Conservation (phyloP, 2,113 vertebrate genomes). For the Paralichthys olivaceus region DNA sequence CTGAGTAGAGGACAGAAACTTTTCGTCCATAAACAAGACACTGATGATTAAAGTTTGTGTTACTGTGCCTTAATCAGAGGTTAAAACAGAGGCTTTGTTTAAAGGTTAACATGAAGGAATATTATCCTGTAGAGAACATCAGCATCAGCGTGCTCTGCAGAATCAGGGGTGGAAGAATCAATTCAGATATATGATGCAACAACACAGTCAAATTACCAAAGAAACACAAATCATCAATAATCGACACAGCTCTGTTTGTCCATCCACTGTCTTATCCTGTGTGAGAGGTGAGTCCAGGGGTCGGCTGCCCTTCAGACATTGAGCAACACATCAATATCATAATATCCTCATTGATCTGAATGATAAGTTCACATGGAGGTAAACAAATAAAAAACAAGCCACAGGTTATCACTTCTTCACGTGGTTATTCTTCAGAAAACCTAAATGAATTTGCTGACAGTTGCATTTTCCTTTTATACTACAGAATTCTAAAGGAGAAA, state of each 20-base stretch:
- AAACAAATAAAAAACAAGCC: slow-evolving; percentile 17
- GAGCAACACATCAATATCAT: not conserved
- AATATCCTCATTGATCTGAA: not conserved
- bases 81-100: too few relatives aligned
- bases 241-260: too few relatives aligned
- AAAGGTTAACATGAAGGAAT: not conserved
- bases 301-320: not conserved
- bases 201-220: too few relatives aligned
- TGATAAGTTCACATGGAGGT: slow-evolving; percentile 4
- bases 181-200: not conserved
- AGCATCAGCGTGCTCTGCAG: not conserved
- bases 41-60: too few relatives aligned
- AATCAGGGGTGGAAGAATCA: not conserved
- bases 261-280: too few relatives aligned
- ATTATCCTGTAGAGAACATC: too few relatives aligned
- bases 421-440: not conserved
- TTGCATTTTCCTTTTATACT: not conserved
- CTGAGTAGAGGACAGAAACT: slow-evolving; percentile 4
- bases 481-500: not conserved
- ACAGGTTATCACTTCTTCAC: not conserved
- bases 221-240: too few relatives aligned
- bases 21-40: slow-evolving; percentile 7
- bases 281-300: not conserved
- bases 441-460: not conserved
- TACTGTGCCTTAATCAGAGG: too few relatives aligned